Evolutionary conservation across 2,113 vertebrate genomes (phyloP).

Genomic region (Oreotrochilus melanogaster): DNA sequence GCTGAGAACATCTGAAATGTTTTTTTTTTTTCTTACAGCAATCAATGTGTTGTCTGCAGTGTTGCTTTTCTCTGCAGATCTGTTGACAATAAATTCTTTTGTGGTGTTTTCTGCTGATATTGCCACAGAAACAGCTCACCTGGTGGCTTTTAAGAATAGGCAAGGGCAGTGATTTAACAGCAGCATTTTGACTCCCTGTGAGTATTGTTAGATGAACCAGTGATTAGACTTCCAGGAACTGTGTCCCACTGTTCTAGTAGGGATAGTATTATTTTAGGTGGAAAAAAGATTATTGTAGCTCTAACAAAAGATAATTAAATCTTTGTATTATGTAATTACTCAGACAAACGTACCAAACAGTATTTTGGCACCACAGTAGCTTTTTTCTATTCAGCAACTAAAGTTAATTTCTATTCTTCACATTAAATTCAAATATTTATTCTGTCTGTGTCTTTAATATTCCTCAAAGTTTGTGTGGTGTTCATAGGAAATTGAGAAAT

Average conservation of each 20-base stretch:
- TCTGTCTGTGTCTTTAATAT: not conserved
- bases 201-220: not conserved
- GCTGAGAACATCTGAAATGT: not conserved
- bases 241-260: not conserved
- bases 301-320: not conserved
- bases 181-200: not conserved
- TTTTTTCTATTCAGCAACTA: not conserved
- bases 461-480: not conserved
- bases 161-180: constrained; percentile 2
- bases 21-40: not conserved
- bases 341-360: not conserved
- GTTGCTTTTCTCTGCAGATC: not conserved
- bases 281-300: not conserved
- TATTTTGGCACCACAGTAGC: not conserved
- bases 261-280: not conserved
- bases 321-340: not conserved
- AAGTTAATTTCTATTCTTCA: not conserved
- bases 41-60: not conserved
- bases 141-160: not conserved
- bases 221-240: constrained; percentile 1
- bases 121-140: not conserved
- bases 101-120: not conserved
- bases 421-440: not conserved
- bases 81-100: not conserved
- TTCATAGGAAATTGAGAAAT: not conserved